These are phyloP conservation scores for Tipula vernalis DNA, from an alignment of 2,888 invertebrate genomes.

Conservation along the genomic window DNA sequence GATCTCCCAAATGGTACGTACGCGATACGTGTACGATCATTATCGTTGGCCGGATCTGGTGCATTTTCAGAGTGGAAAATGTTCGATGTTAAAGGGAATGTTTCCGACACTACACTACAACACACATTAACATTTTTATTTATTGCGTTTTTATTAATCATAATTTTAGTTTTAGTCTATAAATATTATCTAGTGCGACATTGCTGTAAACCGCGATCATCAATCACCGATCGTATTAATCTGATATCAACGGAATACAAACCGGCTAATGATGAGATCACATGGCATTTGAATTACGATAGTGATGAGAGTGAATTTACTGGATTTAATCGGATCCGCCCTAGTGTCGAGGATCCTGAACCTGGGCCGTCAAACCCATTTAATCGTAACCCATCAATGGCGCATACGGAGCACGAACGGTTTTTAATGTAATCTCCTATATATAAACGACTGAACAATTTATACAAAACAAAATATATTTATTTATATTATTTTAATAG, in stretches of 20 bases:
- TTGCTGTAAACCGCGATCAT: not conserved
- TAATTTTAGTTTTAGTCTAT: not conserved
- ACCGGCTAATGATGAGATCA: not conserved
- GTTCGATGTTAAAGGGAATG: not conserved
- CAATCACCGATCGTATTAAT: not conserved
- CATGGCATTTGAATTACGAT: not conserved
- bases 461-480: not conserved
- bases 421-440: not conserved
- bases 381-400: not conserved
- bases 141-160: not conserved
- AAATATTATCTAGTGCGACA: not conserved
- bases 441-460: not conserved
- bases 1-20: conserved; percentile 39
- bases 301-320: not conserved
- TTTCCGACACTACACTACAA: not conserved
- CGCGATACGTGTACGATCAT: conserved; percentile 43
- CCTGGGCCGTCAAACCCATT: not conserved
- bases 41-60: conserved; percentile 45
- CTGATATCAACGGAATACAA: not conserved
- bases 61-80: conserved; percentile 24
- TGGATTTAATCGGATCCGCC: not conserved
- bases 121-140: not conserved
- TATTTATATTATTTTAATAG: not conserved
- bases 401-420: not conserved
- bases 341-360: not conserved